These are phyloP conservation scores for Carettochelys insculpta DNA, from an alignment of 2,113 vertebrate genomes.

Conservation along the genomic window DNA sequence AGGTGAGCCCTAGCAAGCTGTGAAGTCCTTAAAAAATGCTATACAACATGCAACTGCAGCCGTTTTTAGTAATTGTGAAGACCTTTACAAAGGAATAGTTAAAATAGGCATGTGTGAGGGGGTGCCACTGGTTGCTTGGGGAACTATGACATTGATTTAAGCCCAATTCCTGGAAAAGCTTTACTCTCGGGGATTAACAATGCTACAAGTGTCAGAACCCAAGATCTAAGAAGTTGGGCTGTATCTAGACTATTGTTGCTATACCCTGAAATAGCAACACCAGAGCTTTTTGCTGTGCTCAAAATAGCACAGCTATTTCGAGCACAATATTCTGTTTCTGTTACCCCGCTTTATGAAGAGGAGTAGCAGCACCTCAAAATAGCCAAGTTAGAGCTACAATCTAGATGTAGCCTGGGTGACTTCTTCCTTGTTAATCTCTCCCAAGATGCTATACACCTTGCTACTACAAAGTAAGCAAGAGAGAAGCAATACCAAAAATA, in stretches of 20 bases:
- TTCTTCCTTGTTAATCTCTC: background rate
- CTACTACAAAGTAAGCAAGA: background rate
- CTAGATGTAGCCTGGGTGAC: too few species aligned
- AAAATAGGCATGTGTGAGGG: background rate
- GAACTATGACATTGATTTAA: conserved; percentile 40
- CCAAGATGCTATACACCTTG: background rate
- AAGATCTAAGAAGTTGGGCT: background rate
- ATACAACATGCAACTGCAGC: conserved; percentile 10
- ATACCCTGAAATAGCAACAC: too few species aligned
- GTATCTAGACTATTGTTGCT: too few species aligned
- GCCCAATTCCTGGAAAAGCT: background rate
- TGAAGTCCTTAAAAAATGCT: background rate
- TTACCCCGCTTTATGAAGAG: too few species aligned
- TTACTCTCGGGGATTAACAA: background rate
- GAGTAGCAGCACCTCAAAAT: too few species aligned
- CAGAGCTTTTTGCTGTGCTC: too few species aligned
- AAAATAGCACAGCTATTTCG: too few species aligned
- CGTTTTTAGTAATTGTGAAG: background rate
- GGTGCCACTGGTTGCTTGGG: background rate
- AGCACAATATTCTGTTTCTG: too few species aligned
- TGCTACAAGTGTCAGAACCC: background rate
- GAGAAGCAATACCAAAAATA: background rate
- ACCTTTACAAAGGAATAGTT: background rate
- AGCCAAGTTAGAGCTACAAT: too few species aligned
- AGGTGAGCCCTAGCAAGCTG: background rate